Conservation (phyloP, 1,140 invertebrate species). For the Myzus persicae region DNA sequence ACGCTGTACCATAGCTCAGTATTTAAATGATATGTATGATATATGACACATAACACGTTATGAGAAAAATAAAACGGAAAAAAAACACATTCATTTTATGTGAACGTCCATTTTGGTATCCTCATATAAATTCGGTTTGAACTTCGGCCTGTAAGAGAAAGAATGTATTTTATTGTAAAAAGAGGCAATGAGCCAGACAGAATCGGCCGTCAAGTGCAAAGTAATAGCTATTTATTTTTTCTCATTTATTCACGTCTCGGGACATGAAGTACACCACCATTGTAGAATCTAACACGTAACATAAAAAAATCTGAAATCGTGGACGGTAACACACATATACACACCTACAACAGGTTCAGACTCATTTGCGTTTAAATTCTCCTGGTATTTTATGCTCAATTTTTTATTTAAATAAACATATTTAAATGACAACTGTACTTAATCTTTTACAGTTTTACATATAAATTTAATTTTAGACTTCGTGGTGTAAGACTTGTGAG, state of each 20-base stretch:
- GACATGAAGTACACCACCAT: slow-evolving; percentile 4
- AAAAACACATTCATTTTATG: slow-evolving; percentile 45
- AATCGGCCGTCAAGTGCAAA: slow-evolving; percentile 50
- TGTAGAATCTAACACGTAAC: slow-evolving; percentile 34
- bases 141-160: slow-evolving; percentile 30
- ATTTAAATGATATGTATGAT: slow-evolving; percentile 58
- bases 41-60: slow-evolving; percentile 55
- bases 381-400: background rate
- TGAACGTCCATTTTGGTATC: slow-evolving; percentile 37
- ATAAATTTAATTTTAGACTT: slow-evolving; percentile 21
- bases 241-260: slow-evolving; percentile 39
- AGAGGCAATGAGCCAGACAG: slow-evolving; percentile 48
- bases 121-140: slow-evolving; percentile 29
- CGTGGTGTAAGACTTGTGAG: background rate
- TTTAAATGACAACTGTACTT: slow-evolving; percentile 3
- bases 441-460: background rate
- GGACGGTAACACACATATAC: background rate
- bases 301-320: slow-evolving; percentile 27
- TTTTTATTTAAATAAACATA: slow-evolving; percentile 24
- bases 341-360: slow-evolving; percentile 46
- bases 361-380: background rate
- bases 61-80: slow-evolving; percentile 47
- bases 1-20: slow-evolving; percentile 37
- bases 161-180: slow-evolving; percentile 50
- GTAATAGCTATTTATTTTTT: slow-evolving; percentile 47